Conservation (phyloP, 2,797 vertebrate genomes). For the Silurus lanzhouensis region DNA sequence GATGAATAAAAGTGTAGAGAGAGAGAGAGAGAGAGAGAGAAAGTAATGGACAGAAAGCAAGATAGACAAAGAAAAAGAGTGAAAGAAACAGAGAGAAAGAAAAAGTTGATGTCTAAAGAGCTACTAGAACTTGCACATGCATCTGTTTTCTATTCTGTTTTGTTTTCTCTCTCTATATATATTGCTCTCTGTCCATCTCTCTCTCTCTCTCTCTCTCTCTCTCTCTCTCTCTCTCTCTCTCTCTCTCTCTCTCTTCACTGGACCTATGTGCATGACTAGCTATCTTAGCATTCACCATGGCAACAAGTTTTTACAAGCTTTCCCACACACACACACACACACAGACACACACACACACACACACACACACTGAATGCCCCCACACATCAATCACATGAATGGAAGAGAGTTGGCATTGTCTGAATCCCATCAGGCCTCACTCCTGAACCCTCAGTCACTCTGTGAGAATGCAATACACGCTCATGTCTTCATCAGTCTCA, state of each 20-base stretch:
- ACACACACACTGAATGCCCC: conserved; percentile 31
- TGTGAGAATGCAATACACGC: conserved; percentile 8
- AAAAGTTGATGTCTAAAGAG: no score
- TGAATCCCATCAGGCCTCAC: conserved; percentile 6
- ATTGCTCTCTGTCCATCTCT: background rate
- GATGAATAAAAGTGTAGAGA: no score
- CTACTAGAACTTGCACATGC: no score
- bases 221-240: background rate
- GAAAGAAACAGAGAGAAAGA: no score
- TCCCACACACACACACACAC: conserved; percentile 15
- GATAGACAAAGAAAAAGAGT: no score
- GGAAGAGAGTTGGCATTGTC: conserved; percentile 25
- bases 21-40: no score
- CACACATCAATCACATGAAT: conserved; percentile 43
- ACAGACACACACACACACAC: conserved; percentile 19
- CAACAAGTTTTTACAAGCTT: conserved; percentile 25
- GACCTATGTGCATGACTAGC: background rate
- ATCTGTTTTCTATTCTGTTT: no score
- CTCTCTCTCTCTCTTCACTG: background rate
- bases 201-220: conserved; percentile 1
- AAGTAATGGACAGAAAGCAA: no score
- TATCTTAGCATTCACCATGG: conserved; percentile 35
- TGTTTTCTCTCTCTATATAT: background rate
- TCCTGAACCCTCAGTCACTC: conserved; percentile 18
- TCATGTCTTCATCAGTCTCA: conserved; percentile 16